Evolutionary conservation across 2,888 invertebrate species (phyloP).

Genomic region (Stenolophus ochropezus): DNA sequence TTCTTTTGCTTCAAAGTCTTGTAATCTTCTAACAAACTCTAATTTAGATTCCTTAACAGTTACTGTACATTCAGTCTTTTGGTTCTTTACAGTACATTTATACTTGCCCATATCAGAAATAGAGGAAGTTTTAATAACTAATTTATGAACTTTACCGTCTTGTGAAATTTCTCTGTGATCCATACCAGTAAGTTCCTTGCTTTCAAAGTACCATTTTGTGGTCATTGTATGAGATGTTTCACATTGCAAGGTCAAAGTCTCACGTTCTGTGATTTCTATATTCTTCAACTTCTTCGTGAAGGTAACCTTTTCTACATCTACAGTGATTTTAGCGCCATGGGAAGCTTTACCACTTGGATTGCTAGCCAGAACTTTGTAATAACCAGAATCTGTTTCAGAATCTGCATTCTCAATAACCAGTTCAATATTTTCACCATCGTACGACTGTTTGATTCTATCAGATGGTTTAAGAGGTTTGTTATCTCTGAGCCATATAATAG

Average conservation of each 20-base stretch:
- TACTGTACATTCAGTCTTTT: constrained; percentile 84
- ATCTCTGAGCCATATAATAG: constrained; percentile 91
- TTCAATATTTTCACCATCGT: constrained; percentile 89
- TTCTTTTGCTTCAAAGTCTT: constrained; percentile 93
- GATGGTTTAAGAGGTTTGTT: constrained; percentile 87
- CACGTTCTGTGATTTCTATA: constrained; percentile 84
- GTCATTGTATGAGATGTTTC: constrained; percentile 93
- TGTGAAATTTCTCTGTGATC: constrained; percentile 90
- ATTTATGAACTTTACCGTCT: constrained; percentile 86
- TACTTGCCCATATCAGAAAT: constrained; percentile 84
- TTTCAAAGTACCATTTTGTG: constrained; percentile 92
- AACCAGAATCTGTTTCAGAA: constrained; percentile 91
- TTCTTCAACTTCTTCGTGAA: constrained; percentile 84
- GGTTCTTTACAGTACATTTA: constrained; percentile 87
- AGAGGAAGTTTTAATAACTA: constrained; percentile 86
- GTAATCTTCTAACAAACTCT: constrained; percentile 87
- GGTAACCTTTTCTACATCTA: constrained; percentile 89
- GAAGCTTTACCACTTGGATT: constrained; percentile 92
- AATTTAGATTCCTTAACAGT: constrained; percentile 87
- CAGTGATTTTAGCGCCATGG: constrained; percentile 87
- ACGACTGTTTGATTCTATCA: constrained; percentile 84
- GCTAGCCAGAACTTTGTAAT: constrained; percentile 93
- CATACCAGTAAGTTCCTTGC: constrained; percentile 89
- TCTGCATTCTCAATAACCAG: constrained; percentile 86
- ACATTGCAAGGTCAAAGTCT: constrained; percentile 85